Evolutionary conservation across 2,888 invertebrate species (phyloP).

Genomic region (Linnaemya tessellans): DNA sequence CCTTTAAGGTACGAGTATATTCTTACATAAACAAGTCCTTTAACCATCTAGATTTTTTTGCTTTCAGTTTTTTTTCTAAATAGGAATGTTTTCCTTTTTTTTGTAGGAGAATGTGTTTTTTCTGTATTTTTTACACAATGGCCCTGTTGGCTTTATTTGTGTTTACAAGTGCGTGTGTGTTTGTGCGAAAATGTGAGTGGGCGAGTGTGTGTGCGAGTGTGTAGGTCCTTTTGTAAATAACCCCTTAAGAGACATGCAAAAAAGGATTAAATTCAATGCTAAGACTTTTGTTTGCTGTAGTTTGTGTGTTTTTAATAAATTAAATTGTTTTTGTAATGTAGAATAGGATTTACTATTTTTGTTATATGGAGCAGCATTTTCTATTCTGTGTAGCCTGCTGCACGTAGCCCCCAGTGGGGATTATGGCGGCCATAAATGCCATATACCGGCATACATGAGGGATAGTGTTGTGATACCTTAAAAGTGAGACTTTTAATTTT

Average conservation of each 20-base stretch:
- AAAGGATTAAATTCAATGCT: conserved; percentile 47
- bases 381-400: background rate
- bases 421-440: background rate
- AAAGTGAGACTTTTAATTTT: conserved; percentile 10
- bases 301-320: conserved; percentile 18
- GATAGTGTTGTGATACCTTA: background rate
- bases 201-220: background rate
- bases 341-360: background rate
- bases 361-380: conserved; percentile 8
- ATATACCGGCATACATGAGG: background rate
- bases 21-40: conserved; percentile 26
- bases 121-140: background rate
- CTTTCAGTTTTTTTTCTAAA: background rate
- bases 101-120: background rate
- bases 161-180: background rate
- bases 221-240: conserved; percentile 17
- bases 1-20: conserved; percentile 26
- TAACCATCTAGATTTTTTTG: conserved; percentile 7
- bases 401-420: background rate
- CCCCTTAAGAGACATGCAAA: conserved; percentile 32
- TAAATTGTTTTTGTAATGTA: conserved; percentile 7
- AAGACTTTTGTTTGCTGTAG: background rate
- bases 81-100: background rate
- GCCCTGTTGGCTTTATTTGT: background rate
- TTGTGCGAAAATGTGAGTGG: background rate